A percentile compares a stretch with the other conserved stretches of the same genome.
phyloP scores from a whole-genome alignment of 2,113 vertebrate genomes.

The Aegotheles bennettii region DNA sequence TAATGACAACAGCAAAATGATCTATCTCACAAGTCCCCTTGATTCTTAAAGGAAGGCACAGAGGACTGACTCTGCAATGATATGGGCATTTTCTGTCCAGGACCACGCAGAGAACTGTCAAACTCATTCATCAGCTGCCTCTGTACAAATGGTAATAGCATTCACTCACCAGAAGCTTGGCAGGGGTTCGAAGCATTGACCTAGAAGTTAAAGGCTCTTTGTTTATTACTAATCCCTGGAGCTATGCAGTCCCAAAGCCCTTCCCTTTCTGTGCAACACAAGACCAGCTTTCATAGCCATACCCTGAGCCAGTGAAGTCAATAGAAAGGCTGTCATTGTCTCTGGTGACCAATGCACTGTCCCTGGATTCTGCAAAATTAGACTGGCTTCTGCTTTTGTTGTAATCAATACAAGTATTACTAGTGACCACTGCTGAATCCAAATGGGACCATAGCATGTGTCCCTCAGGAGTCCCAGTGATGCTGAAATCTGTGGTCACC shows the following conservation, averaged over 20 bases:
- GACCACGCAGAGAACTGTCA: neutral
- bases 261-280: conserved; percentile 60
- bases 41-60: neutral
- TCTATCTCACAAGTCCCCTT: neutral
- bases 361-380: conserved; percentile 37
- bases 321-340: conserved; percentile 60
- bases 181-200: conserved; percentile 35
- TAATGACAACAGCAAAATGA: neutral
- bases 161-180: conserved; percentile 32
- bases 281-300: conserved; percentile 45
- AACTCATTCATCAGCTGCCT: conserved; percentile 34
- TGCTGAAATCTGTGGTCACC: neutral
- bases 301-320: conserved; percentile 16
- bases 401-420: conserved; percentile 15
- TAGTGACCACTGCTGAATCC: neutral
- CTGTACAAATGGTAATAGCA: neutral
- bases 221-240: conserved; percentile 49
- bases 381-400: conserved; percentile 50
- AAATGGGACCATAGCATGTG: rapidly evolving
- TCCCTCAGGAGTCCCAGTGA: neutral
- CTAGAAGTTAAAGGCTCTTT: conserved; percentile 64
- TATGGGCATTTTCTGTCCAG: neutral
- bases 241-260: conserved; percentile 53
- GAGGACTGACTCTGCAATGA: neutral
- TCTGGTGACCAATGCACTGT: conserved; percentile 16